Base-by-base conservation (phyloP, 2,113 vertebrate species). In the Cervus canadensis region DNA sequence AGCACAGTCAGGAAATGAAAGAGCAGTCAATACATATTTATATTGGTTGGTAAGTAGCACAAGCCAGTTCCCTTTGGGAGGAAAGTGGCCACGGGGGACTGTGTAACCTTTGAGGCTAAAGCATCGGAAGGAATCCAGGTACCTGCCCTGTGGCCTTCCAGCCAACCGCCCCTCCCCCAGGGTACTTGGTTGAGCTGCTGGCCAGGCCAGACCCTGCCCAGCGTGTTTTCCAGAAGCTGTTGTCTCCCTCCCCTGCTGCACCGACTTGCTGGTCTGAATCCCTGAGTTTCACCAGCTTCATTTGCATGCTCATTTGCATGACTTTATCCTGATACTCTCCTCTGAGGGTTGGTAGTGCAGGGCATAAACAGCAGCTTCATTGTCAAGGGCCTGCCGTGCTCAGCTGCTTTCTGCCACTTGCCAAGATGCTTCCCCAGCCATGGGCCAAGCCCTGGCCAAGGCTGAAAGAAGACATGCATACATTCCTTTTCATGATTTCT, bases 271-370 rank as follows among this genome's bases (percentile, higher is more conserved):
- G 64, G 91, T 64, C 92, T 67, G 95, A 85, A 91, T 93, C 33
- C 50, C 6, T 81, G 56, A 88, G 74, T 96, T 94, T 89, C 87
- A 84, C 93, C 97, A 95, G 84, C 45, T 36, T 98, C 82, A 97
- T 98, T 92, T 98, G 82, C 98, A 98, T 97, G 60, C 57, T 97
- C 4, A 98, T 98, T 98, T 98, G 95, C 98, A 98, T 98, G 87
- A 74, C 91, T 96, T 94, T 97, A 25, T 78, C 88, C 94, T 28
- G 95, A 40, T 89, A 40, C 92, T 96, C 93, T 81, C 36, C 64
- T 96, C 92, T 40, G 45, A 79, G 67, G 71, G 92, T 67, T 91
- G 67, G 85, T 79, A 78, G 78, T 45, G 16, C 94, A 79, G 56
- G 95, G 23, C 83, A 33, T 28, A 62, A 84, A 98, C 95, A 97